Evolutionary conservation across 2,888 invertebrate species (phyloP).

Genomic region (Eubasilissa splendida): DNA sequence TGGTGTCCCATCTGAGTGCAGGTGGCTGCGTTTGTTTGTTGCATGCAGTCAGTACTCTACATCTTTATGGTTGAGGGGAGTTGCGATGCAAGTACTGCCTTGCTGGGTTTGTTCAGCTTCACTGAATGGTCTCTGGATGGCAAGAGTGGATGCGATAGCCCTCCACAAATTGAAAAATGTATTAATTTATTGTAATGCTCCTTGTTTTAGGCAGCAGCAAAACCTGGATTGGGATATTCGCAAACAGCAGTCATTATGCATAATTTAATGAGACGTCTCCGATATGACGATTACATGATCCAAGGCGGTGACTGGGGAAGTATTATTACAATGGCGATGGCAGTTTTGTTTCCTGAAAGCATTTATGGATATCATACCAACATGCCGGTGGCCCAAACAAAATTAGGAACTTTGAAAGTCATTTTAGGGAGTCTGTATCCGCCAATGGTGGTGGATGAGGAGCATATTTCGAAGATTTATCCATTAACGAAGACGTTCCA

Average conservation of each 20-base stretch:
- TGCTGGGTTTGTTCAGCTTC: too few species aligned
- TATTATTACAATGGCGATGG: conserved; percentile 72
- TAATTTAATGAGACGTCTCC: conserved; percentile 76
- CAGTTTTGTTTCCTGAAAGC: conserved; percentile 76
- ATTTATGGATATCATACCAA: conserved; percentile 66
- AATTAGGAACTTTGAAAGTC: conserved; percentile 62
- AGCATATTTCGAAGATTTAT: conserved; percentile 69
- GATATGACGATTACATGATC: conserved; percentile 71
- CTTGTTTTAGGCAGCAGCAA: conserved; percentile 60
- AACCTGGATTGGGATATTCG: conserved; percentile 69
- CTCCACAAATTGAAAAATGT: too few species aligned
- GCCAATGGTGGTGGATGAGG: conserved; percentile 68
- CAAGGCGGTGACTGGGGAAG: conserved; percentile 86
- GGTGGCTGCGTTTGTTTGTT: too few species aligned
- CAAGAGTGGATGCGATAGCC: too few species aligned
- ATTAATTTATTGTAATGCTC: background rate
- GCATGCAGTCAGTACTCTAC: too few species aligned
- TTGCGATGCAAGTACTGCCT: too few species aligned
- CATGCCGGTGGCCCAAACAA: conserved; percentile 65
- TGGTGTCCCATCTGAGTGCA: too few species aligned
- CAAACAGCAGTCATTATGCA: conserved; percentile 70
- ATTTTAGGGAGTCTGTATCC: conserved; percentile 71
- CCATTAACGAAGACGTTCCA: conserved; percentile 66
- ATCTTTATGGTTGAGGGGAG: too few species aligned
- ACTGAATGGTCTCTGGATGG: too few species aligned